Evolutionary conservation across 2,888 invertebrate species (phyloP).

Genomic region (Muscina levida): DNA sequence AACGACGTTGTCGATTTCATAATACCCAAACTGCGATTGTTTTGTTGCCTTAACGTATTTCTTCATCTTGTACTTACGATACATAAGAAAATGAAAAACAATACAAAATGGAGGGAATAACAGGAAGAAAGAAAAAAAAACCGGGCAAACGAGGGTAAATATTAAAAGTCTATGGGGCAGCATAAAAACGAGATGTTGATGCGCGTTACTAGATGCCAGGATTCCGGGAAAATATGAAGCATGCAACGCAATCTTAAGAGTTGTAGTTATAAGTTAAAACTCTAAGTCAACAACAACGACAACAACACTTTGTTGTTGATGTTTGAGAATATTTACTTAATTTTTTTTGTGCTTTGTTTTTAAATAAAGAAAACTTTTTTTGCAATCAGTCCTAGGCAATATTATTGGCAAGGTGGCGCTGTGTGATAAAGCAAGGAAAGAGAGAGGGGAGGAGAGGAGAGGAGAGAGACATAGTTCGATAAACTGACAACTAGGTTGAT

Average conservation of each 20-base stretch:
- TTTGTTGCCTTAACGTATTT: too few species aligned
- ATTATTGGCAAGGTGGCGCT: not conserved
- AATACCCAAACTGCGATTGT: too few species aligned
- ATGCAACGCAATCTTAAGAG: not conserved
- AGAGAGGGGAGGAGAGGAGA: not conserved
- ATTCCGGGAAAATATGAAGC: not conserved
- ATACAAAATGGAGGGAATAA: too few species aligned
- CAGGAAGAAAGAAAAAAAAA: too few species aligned
- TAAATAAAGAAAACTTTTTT: not conserved
- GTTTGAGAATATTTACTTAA: constrained; percentile 7
- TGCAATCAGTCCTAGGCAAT: not conserved
- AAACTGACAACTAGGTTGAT: too few species aligned
- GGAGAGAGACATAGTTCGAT: not conserved
- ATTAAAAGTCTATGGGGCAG: too few species aligned
- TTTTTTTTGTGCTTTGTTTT: not conserved
- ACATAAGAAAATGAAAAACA: too few species aligned
- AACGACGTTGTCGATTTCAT: too few species aligned
- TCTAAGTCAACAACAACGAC: constrained; percentile 9
- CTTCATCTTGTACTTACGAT: too few species aligned
- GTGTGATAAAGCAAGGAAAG: not conserved
- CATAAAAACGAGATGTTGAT: too few species aligned
- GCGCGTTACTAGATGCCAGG: too few species aligned
- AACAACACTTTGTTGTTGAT: constrained; percentile 1
- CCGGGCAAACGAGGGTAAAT: too few species aligned
- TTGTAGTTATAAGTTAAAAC: constrained; percentile 8